Evolutionary conservation across 1,140 invertebrate genomes (phyloP).

Genomic region (Philopotamus ludificatus): DNA sequence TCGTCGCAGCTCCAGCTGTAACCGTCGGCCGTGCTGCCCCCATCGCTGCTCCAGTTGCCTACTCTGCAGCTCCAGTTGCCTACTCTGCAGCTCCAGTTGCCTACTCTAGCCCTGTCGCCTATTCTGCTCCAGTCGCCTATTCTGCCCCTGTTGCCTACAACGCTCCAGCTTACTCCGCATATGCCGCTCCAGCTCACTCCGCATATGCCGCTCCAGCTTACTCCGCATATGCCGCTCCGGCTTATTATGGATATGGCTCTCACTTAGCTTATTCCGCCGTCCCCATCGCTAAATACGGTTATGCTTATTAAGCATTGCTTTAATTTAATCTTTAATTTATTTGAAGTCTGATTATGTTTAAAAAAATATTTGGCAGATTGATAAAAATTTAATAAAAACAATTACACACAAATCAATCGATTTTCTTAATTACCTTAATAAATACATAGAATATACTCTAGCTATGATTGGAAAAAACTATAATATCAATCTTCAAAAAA

Average conservation of each 20-base stretch:
- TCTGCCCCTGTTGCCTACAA: conserved; percentile 38
- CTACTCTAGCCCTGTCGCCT: conserved; percentile 35
- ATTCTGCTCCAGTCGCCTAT: conserved; percentile 38
- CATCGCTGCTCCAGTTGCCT: conserved; percentile 22
- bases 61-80: background rate
- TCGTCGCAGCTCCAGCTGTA: conserved; percentile 2
- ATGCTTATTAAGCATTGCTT: background rate
- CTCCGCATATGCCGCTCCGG: conserved; percentile 32
- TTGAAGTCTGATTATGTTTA: no score
- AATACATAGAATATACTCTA: no score
- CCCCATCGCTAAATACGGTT: background rate
- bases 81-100: background rate
- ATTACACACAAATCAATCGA: no score
- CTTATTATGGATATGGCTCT: conserved; percentile 43
- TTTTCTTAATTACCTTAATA: no score
- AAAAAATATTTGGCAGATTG: no score
- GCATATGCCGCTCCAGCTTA: conserved; percentile 31
- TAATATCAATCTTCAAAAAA: no score
- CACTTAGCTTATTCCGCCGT: background rate
- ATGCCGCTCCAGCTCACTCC: conserved; percentile 27
- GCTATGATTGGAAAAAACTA: no score
- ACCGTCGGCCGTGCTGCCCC: conserved; percentile 37
- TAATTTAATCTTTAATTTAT: background rate
- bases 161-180: conserved; percentile 22
- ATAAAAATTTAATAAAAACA: no score